These are phyloP conservation scores for Enteromius treurensis DNA, from an alignment of 2,797 vertebrate genomes.

Conservation along the genomic window DNA sequence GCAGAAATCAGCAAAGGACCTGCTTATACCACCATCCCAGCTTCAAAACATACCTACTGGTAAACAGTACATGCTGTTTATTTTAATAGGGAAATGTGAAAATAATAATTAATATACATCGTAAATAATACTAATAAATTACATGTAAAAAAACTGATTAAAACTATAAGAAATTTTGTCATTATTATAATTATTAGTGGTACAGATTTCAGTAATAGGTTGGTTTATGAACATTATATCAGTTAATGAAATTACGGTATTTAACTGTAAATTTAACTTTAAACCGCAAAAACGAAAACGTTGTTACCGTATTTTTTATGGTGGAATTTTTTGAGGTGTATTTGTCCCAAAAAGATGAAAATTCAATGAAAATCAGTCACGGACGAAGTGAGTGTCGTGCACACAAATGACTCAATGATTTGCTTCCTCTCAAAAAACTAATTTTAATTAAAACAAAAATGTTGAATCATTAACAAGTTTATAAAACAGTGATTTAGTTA, in stretches of 20 bases:
- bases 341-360: background rate
- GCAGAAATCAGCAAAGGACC: too few species aligned
- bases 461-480: slow-evolving; percentile 99
- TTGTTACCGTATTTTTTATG: too few species aligned
- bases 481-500: slow-evolving; percentile 99
- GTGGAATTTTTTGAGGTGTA: background rate
- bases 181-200: background rate
- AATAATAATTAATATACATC: background rate
- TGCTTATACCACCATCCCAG: too few species aligned
- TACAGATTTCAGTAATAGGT: too few species aligned
- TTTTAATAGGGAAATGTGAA: too few species aligned
- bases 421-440: slow-evolving; percentile 83
- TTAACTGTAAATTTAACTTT: too few species aligned
- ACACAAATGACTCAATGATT: slow-evolving; percentile 44
- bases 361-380: background rate
- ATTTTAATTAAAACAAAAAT: slow-evolving; percentile 97
- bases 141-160: background rate
- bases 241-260: too few species aligned
- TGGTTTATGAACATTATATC: too few species aligned
- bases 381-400: background rate
- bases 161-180: background rate
- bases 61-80: too few species aligned
- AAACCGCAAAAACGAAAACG: too few species aligned
- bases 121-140: background rate
- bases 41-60: too few species aligned